A percentile compares a stretch with the other conserved stretches of the same genome.
Evolutionary conservation across 2,797 vertebrate genomes (phyloP).

Genomic region (Phoeniculus purpureus): DNA sequence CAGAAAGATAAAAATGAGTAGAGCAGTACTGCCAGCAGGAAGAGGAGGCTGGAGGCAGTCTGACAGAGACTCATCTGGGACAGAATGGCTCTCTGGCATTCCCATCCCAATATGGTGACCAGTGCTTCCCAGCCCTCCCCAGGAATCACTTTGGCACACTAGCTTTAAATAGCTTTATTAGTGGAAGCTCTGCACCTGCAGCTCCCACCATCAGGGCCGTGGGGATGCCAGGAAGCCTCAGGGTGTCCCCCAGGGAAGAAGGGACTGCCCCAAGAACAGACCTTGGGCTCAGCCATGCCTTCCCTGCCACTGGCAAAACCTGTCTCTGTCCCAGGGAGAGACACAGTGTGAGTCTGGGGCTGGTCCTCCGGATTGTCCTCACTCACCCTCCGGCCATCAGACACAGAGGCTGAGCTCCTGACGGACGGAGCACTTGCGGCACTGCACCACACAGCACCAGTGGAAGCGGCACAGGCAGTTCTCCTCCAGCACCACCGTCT

Average conservation of each 20-base stretch:
- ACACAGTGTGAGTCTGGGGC: background rate
- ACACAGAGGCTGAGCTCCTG: constrained; percentile 95
- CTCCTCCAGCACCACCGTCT: constrained; percentile 93
- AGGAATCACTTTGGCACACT: background rate
- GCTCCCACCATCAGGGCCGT: fast-evolving
- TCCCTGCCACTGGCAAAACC: background rate
- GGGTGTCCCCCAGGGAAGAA: background rate
- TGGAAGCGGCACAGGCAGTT: constrained; percentile 98
- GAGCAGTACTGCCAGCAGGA: fast-evolving
- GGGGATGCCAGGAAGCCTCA: background rate
- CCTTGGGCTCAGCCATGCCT: background rate
- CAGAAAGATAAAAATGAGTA: background rate
- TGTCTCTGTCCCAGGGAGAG: background rate
- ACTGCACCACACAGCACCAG: constrained; percentile 98
- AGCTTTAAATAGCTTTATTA: constrained; percentile 73
- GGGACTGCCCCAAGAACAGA: fast-evolving
- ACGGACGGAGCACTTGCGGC: constrained; percentile 92
- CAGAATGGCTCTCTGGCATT: fast-evolving
- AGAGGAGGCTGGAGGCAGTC: background rate
- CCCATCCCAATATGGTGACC: fast-evolving
- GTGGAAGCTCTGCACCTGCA: background rate
- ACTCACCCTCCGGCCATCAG: constrained; percentile 63
- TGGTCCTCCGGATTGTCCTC: background rate
- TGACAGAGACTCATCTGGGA: fast-evolving
- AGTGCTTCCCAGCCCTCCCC: constrained; percentile 14